Conservation (phyloP, 2,888 invertebrate genomes). For the Julus scandinavius region DNA sequence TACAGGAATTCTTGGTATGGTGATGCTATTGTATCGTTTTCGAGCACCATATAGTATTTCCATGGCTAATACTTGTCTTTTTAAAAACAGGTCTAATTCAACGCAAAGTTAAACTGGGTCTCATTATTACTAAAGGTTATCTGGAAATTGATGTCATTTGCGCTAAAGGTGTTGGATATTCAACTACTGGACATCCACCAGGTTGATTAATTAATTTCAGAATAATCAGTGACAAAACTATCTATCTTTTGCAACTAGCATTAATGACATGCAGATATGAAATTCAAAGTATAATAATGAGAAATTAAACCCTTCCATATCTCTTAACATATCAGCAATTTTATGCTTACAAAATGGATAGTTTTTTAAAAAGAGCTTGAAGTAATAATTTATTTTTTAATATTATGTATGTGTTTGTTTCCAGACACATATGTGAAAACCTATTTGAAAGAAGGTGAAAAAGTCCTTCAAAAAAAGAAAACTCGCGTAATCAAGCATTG, state of each 20-base stretch:
- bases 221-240: neutral
- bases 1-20: conserved; percentile 48
- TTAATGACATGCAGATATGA: no score
- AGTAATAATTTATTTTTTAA: neutral
- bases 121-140: conserved; percentile 90
- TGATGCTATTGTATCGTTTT: neutral
- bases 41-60: neutral
- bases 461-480: conserved; percentile 90
- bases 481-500: conserved; percentile 85
- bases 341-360: no score
- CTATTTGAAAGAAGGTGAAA: conserved; percentile 87
- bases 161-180: conserved; percentile 75
- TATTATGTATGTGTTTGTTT: conserved; percentile 1
- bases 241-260: neutral
- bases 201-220: conserved; percentile 65
- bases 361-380: neutral
- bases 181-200: conserved; percentile 75
- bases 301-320: no score
- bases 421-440: conserved; percentile 95
- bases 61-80: neutral
- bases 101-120: conserved; percentile 84
- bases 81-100: conserved; percentile 58
- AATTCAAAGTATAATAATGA: no score
- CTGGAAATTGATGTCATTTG: conserved; percentile 87
- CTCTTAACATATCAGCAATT: no score